Percentiles rank a stretch among this genome's conserved stretches.
Evolutionary conservation across 2,797 vertebrate genomes (phyloP).

Genomic region (Decapterus maruadsi): DNA sequence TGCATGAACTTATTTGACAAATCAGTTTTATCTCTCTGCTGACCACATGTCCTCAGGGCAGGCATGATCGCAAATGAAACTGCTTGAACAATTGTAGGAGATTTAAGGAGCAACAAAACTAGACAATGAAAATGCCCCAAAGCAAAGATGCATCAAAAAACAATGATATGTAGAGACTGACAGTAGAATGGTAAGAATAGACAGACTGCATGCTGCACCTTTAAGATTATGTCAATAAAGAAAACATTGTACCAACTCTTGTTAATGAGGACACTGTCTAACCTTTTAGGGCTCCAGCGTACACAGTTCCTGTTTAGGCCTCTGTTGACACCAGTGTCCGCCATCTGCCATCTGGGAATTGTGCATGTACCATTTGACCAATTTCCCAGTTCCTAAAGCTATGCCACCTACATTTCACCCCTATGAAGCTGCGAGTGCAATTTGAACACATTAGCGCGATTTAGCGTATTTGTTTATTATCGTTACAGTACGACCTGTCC

Average conservation of each 20-base stretch:
- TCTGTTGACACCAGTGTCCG: background rate
- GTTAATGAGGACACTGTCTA: background rate
- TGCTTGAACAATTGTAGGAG: background rate
- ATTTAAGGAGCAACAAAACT: background rate
- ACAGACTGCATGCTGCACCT: background rate
- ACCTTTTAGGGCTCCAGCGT: background rate
- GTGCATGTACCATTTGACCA: too few species aligned
- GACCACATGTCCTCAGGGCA: background rate
- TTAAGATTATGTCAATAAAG: background rate
- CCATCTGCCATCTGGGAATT: background rate
- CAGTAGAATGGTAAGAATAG: background rate
- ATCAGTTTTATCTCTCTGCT: background rate
- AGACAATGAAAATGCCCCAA: background rate
- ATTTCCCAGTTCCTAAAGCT: background rate
- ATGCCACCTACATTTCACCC: background rate
- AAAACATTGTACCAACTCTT: background rate
- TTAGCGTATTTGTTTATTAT: too few species aligned
- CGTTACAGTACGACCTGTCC: too few species aligned
- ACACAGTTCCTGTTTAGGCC: background rate
- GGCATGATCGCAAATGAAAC: background rate
- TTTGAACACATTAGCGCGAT: too few species aligned
- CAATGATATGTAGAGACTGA: background rate
- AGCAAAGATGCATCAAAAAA: background rate
- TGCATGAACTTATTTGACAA: background rate
- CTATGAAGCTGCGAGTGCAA: too few species aligned